phyloP scores from a whole-genome alignment of 2,888 invertebrate genomes.

The Leistus spinibarbis region DNA sequence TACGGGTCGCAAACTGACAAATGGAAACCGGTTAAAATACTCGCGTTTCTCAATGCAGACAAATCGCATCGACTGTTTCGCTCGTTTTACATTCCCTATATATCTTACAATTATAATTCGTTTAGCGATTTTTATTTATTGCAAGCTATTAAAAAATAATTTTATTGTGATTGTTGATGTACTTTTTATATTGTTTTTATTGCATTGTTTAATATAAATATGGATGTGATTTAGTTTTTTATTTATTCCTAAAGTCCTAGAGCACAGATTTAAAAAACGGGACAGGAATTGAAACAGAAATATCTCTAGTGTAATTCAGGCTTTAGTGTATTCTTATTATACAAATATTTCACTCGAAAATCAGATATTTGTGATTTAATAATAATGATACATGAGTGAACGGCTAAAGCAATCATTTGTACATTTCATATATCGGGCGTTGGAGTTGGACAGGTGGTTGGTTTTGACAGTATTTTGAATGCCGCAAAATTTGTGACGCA shows the following conservation, averaged over 20 bases:
- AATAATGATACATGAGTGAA: no score
- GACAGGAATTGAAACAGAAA: no score
- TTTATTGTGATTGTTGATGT: conserved; percentile 13
- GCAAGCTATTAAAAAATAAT: conserved; percentile 50
- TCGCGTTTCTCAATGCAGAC: conserved; percentile 75
- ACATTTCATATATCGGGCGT: no score
- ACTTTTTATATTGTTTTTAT: conserved; percentile 16
- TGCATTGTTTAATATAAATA: conserved; percentile 11
- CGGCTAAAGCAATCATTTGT: no score
- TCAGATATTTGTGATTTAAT: background rate
- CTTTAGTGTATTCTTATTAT: no score
- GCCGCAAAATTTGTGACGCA: background rate
- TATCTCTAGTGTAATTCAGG: no score
- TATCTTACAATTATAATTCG: conserved; percentile 69
- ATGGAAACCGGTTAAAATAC: conserved; percentile 75
- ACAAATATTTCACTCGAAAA: no score
- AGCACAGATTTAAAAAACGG: no score
- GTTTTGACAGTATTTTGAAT: conserved; percentile 7
- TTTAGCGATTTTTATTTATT: conserved; percentile 78
- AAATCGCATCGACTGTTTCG: conserved; percentile 78
- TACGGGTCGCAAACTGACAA: conserved; percentile 69
- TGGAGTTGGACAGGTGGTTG: conserved; percentile 6
- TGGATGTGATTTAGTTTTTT: background rate
- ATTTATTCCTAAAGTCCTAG: background rate
- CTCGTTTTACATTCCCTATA: conserved; percentile 85